Conservation (phyloP, 2,888 invertebrate genomes). For the Monopis laevigella region DNA sequence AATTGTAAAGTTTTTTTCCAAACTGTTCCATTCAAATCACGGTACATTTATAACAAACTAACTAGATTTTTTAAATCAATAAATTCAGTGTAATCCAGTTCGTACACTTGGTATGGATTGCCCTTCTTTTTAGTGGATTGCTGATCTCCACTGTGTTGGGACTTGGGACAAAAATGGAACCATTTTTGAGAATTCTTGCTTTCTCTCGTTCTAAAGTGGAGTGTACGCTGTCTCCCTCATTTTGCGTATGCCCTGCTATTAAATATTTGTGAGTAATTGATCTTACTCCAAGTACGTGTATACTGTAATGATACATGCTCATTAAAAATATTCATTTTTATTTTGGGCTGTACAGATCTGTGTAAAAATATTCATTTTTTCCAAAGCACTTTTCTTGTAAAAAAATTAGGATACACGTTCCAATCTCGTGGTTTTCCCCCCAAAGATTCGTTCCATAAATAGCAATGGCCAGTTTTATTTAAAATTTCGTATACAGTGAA, state of each 20-base stretch:
- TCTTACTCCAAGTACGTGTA: neutral
- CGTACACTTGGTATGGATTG: slow-evolving; percentile 13
- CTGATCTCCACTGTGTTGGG: slow-evolving; percentile 22
- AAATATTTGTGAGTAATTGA: slow-evolving; percentile 22
- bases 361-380: neutral
- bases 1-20: neutral
- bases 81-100: neutral
- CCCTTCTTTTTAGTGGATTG: slow-evolving; percentile 19
- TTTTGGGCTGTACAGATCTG: neutral
- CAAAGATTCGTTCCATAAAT: neutral
- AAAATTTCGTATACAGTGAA: too few species aligned
- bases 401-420: neutral
- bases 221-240: slow-evolving; percentile 21
- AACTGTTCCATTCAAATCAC: too few species aligned
- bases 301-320: slow-evolving; percentile 3
- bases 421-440: neutral
- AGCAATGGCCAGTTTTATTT: too few species aligned
- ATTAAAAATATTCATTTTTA: slow-evolving; percentile 5
- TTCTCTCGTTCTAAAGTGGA: slow-evolving; percentile 20
- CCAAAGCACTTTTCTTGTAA: neutral
- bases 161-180: slow-evolving; percentile 23
- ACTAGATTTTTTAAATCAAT: neutral
- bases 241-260: slow-evolving; percentile 21
- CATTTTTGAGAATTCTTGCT: slow-evolving; percentile 20
- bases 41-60: too few species aligned